phyloP scores from a whole-genome alignment of 2,113 vertebrate genomes.

The Promerops cafer region DNA sequence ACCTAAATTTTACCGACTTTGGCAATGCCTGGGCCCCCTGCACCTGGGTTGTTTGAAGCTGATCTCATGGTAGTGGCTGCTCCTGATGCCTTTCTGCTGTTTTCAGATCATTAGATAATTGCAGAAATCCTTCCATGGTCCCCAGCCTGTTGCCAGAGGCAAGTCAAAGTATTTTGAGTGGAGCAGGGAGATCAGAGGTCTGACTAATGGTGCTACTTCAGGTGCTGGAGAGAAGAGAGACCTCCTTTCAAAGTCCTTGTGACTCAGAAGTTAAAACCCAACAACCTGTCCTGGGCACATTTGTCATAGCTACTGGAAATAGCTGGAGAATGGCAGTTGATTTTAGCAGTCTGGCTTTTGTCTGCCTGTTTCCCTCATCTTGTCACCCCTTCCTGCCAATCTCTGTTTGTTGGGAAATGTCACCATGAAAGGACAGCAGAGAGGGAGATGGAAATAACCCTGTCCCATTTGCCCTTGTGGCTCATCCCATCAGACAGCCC shows the following conservation, averaged over 20 bases:
- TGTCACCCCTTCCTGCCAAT: neutral
- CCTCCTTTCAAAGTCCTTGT: fast-evolving
- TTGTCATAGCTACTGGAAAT: neutral
- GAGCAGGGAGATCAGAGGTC: neutral
- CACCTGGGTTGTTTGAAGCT: fast-evolving
- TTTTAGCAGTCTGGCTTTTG: neutral
- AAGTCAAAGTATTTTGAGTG: neutral
- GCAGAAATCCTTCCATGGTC: neutral
- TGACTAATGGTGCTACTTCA: neutral
- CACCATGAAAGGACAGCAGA: neutral
- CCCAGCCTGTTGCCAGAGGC: neutral
- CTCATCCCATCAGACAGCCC: neutral
- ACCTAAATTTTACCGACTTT: neutral
- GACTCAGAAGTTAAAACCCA: neutral
- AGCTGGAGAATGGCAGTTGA: neutral
- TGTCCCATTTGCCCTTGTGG: fast-evolving
- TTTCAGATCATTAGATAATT: neutral
- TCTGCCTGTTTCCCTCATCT: neutral
- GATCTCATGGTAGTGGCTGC: neutral
- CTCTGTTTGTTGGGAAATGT: neutral
- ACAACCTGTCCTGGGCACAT: neutral
- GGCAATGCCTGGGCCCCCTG: neutral
- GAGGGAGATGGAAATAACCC: neutral
- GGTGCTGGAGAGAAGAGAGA: neutral
- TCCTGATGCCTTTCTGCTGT: neutral